Evolutionary conservation across 2,797 vertebrate genomes (phyloP), one percentile per base, ranked within the genome.

Genomic region (Leuciscus waleckii): DNA sequence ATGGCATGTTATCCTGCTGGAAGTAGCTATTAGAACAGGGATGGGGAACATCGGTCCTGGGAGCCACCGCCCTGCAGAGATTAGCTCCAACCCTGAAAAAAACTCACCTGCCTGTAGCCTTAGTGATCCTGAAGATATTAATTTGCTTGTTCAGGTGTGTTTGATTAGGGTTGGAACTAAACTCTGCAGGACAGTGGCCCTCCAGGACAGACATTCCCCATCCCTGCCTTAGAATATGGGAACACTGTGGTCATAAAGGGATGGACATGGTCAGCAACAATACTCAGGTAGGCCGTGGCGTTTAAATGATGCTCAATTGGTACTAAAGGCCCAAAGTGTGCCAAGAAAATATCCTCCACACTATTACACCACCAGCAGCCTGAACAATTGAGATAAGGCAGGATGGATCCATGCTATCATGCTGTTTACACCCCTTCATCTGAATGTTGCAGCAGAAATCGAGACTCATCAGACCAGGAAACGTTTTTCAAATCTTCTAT

Each of bases 221-320:
- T 49, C 46, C 46, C 46, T 49, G 46, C 46, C 5, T 49, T 49
- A 49, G 14, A 49, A 16, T 5, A 87, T 85, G 63, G 29, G 54
- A 84, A 85, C 77, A 86, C 56, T 88, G 86, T 83, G 73, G 80
- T 85, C 85, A 88, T 78, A 86, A 90, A 88, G 67, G 79, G 86
- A 88, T 89, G 71, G 29, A 88, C 84, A 84, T 71, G 84, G 84
- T 81, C 14, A 39, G 73, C 43, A 73, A 73, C 43, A 21, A 51
- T 74, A 51, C 16, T 29, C 43, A 74, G 9, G 6, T 29, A 1
- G 0, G 26, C 26, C 1, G 13, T 65, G 26, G 26, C 23, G 14
- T 65, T 65, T 65, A 65, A 65, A 32, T 2, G 0, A 65, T 65
- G 13, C 26, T 29, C 29, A 29, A 29, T 29, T 58, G 56, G 23